These are phyloP conservation scores for Protophormia terraenovae DNA, from an alignment of 2,888 invertebrate species.

Conservation along the genomic window DNA sequence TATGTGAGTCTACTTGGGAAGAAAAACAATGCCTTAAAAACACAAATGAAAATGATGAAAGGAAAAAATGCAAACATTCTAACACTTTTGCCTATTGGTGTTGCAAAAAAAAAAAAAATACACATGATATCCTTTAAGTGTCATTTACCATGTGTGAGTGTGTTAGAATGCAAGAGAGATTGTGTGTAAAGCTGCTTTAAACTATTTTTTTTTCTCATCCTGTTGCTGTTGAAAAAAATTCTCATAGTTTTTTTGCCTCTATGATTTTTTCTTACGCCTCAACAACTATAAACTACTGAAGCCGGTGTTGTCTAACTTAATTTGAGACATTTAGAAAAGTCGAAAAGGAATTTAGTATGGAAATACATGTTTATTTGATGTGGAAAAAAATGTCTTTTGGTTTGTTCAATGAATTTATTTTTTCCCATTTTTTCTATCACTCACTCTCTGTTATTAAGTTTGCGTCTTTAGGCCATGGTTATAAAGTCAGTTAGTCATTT, in stretches of 20 bases:
- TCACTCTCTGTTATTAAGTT: constrained; percentile 42
- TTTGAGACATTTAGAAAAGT: constrained; percentile 80
- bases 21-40: background rate
- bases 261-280: constrained; percentile 35
- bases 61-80: constrained; percentile 17
- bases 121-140: constrained; percentile 63
- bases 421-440: background rate
- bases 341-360: constrained; percentile 72
- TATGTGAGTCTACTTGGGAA: too few species aligned
- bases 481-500: constrained; percentile 66
- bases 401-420: constrained; percentile 44
- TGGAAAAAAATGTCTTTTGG: constrained; percentile 54
- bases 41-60: too few species aligned
- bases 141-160: constrained; percentile 34
- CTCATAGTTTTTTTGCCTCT: constrained; percentile 27
- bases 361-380: constrained; percentile 56
- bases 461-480: constrained; percentile 64
- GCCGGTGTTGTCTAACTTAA: constrained; percentile 76
- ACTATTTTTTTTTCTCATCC: constrained; percentile 24
- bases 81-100: constrained; percentile 44
- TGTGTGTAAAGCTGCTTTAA: constrained; percentile 8
- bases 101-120: background rate
- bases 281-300: constrained; percentile 6
- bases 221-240: constrained; percentile 37
- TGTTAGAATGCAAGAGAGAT: background rate